phyloP scores from a whole-genome alignment of 2,797 vertebrate species.

The Betta splendens region DNA sequence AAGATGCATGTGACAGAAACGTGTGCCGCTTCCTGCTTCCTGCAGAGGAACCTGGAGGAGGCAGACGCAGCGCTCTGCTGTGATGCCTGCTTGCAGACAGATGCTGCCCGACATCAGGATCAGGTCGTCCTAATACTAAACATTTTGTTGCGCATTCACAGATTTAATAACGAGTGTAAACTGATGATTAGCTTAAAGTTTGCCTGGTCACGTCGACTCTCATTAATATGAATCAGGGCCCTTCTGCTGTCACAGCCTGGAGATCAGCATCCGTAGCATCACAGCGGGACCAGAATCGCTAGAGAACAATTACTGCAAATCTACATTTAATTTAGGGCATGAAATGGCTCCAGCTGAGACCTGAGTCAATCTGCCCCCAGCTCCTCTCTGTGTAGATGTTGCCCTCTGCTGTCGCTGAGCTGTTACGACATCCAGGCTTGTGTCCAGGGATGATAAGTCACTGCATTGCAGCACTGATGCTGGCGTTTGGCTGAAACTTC shows the following conservation, averaged over 20 bases:
- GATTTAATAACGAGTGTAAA: background rate
- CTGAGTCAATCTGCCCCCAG: background rate
- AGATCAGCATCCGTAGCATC: background rate
- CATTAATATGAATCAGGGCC: background rate
- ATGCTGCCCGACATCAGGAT: too few relatives aligned
- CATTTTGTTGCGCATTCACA: background rate
- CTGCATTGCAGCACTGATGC: constrained; percentile 81
- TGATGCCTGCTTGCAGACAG: too few relatives aligned
- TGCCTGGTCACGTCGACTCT: background rate
- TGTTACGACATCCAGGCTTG: constrained; percentile 27
- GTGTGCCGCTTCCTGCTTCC: too few relatives aligned
- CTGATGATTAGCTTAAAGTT: background rate
- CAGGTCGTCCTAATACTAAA: too few relatives aligned
- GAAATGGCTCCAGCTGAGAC: constrained; percentile 7
- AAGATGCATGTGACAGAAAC: too few relatives aligned
- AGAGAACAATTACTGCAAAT: background rate
- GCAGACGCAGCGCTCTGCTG: too few relatives aligned
- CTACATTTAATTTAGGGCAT: background rate
- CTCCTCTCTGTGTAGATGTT: constrained; percentile 50
- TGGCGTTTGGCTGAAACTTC: constrained; percentile 29
- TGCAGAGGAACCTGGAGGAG: too few relatives aligned
- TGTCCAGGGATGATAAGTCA: constrained; percentile 52
- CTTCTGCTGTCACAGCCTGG: too few relatives aligned
- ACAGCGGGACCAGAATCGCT: background rate
- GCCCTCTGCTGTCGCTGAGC: constrained; percentile 74